phyloP scores from a whole-genome alignment of 2,797 vertebrate species.

The Sternotherus odoratus region DNA sequence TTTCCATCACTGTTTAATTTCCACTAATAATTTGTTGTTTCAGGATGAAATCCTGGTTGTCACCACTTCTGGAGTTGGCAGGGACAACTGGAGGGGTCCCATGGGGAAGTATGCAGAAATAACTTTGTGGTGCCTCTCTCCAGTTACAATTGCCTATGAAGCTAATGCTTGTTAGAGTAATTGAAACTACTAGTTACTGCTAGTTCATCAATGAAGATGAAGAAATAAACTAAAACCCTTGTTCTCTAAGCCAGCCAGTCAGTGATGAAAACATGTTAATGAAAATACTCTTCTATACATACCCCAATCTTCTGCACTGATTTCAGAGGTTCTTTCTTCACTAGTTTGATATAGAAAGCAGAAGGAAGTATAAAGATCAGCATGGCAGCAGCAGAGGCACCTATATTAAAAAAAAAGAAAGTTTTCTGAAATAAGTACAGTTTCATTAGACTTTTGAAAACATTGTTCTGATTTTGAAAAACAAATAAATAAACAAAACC shows the following conservation, averaged over 20 bases:
- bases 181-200: not conserved
- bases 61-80: not conserved
- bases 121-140: not conserved
- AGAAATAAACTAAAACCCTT: not conserved
- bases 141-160: not conserved
- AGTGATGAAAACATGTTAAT: not conserved
- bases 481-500: not conserved
- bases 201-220: not conserved
- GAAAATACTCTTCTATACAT: conserved; percentile 52
- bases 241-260: not conserved
- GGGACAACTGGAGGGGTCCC: not conserved
- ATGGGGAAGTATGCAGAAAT: not conserved
- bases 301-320: conserved; percentile 98
- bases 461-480: not conserved
- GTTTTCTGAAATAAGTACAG: not conserved
- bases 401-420: conserved; percentile 73
- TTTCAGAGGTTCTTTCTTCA: conserved; percentile 95
- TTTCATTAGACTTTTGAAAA: not conserved
- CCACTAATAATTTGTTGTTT: not conserved
- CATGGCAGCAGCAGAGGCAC: conserved; percentile 95
- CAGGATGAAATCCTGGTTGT: not conserved
- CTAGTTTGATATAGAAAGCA: conserved; percentile 96
- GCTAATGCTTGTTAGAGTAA: not conserved
- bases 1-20: not conserved
- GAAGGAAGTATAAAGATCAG: conserved; percentile 98